Base-by-base conservation (phyloP, 2,888 invertebrate genomes). In the Drosophila diplacantha region DNA sequence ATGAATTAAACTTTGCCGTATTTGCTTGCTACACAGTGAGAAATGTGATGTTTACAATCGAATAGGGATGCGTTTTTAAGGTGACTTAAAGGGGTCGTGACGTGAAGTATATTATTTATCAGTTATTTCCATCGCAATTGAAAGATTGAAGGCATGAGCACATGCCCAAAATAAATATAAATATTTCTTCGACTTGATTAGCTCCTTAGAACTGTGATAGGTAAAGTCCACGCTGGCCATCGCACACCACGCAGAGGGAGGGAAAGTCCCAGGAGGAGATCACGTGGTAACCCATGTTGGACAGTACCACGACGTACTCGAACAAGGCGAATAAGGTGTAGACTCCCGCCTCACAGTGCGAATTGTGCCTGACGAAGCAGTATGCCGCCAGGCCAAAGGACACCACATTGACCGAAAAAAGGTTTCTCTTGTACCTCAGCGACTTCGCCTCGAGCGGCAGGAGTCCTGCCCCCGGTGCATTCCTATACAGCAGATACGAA, bases 291-390 rank as follows among this genome's bases (percentile, higher is more conserved):
- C 22, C 39, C n/a, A 41, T 24, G 39, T 41, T 41, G 22, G 39
- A 24, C 24, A 24, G 9, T 3, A 24, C 39, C 39, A 24, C 39
- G n/a, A 41, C 9, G 5, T 41, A 41, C 24, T 41, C 39, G 5
- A 41, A 41, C 5, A 24, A n/a, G 39, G 39, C 39, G 3, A 41
- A 41, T 1, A 41, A 9, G 9, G 39, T 41, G n/a, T 41, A 41
- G 14, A 39, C 93, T 87, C 96, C 94, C 39, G 96, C 93, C 90
- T 99, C 98, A 89, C 98, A 99, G 74, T 93, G 92, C 24, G 91
- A 91, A 88, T 98, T 98, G 87, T 98, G 98, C 73, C 98, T 91
- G 82, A 95, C 90, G 86, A 96, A 99, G 85, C 95, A 95, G 87
- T 96, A 98, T 47, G 93, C 93, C 37, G 97, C 96, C 74, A 93